Evolutionary conservation across 1,140 invertebrate species (phyloP), one percentile per base, ranked within the genome.

Genomic region (Drosophila takahashii): DNA sequence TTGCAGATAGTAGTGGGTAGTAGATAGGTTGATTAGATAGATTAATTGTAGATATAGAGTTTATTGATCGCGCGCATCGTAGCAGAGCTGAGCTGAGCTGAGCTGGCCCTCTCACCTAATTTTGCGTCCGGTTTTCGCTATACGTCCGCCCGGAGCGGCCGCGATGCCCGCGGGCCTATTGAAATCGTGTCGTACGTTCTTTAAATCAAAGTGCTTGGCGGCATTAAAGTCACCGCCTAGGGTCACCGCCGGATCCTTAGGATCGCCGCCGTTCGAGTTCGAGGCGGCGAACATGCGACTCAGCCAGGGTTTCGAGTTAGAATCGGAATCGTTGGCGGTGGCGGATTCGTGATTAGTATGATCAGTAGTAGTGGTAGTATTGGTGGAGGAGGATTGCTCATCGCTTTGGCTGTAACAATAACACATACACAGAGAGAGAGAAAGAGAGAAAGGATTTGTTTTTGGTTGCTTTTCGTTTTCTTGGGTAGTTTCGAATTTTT

Each of bases 361-460:
- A 77, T 73, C 74, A 62, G 72, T 91, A 72, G 90, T 91, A 78
- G 83, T 86, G 79, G 81, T 79, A 59, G 75, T 79, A 77, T 87
- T 90, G 77, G 84, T 77, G 81, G 62, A 89, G 67, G 90, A 87
- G 83, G 80, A 75, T 85, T 87, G 79, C 65, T 77, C 83, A 80
- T 90, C 90, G 83, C 77, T 89, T 85, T 80, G 90, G 91, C 91
- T 91, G 90, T 66, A 91, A 91, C 90, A 91, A 91, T 89, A 91
- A 91, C 79, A 89, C 85, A 89, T 89, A 90, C 85, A 89, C 84
- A 89, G 76, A 87, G 72, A 87, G 79, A 81, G 72, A 84, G 37
- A 76, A 58, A 76, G 61, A 81, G 71, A 81, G 80, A 84, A 54
- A 83, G 77, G 81, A 77, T 77, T 70, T 76, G 71, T 74, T 60